These are phyloP conservation scores for Rhea pennata DNA, from an alignment of 2,113 vertebrate species.

Conservation along the genomic window DNA sequence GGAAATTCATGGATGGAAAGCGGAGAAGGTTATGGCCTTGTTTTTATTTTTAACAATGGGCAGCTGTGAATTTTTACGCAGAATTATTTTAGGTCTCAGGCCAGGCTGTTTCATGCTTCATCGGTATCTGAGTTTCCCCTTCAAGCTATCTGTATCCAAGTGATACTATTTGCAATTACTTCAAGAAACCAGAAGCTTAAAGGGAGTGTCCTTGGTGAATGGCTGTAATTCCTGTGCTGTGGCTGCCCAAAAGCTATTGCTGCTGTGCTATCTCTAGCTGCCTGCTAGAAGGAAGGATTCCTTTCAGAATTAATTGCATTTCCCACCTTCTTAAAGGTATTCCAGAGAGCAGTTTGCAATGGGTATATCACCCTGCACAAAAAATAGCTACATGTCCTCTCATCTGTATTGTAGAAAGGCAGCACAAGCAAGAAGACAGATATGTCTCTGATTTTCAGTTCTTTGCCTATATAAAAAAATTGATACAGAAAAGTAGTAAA, in stretches of 20 bases:
- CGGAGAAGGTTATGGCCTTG: background rate
- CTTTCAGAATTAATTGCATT: constrained; percentile 57
- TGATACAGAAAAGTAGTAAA: background rate
- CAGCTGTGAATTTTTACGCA: constrained; percentile 45
- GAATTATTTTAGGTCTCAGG: constrained; percentile 22
- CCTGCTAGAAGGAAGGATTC: constrained; percentile 38
- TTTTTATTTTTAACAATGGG: constrained; percentile 13
- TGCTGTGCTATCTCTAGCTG: constrained; percentile 38
- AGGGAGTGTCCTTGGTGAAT: constrained; percentile 46
- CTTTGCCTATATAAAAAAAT: background rate
- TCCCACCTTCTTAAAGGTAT: constrained; percentile 27
- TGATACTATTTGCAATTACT: constrained; percentile 58
- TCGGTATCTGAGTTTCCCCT: background rate
- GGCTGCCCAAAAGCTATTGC: constrained; percentile 42
- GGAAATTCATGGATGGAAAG: background rate
- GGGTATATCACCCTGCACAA: background rate
- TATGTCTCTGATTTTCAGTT: background rate
- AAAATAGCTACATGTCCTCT: background rate
- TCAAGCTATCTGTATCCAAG: constrained; percentile 46
- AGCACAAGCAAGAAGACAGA: background rate
- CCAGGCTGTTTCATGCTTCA: constrained; percentile 36
- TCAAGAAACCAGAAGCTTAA: constrained; percentile 53
- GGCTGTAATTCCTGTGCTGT: constrained; percentile 48
- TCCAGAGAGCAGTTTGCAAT: background rate
- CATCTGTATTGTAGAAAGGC: background rate